Percentiles rank a stretch among this genome's conserved stretches.
These are phyloP conservation scores for Orchesella cincta DNA, from an alignment of 1,140 invertebrate species.

Conservation along the genomic window DNA sequence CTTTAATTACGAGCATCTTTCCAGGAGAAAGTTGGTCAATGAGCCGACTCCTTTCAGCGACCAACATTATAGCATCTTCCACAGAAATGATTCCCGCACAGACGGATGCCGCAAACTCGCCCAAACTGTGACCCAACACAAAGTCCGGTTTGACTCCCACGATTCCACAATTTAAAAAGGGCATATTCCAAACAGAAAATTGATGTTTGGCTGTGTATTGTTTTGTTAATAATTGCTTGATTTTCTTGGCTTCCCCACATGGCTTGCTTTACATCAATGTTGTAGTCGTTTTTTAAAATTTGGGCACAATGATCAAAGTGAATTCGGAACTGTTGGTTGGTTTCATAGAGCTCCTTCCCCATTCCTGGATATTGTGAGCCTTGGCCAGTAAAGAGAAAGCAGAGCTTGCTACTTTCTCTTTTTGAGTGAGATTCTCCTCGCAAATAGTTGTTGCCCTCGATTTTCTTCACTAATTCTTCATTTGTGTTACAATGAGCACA, in stretches of 20 bases:
- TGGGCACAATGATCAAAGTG: constrained; percentile 19
- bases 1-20: constrained; percentile 31
- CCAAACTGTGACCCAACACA: constrained; percentile 7
- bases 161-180: constrained; percentile 36
- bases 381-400: constrained; percentile 44
- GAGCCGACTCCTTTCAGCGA: constrained; percentile 24
- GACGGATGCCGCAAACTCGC: constrained; percentile 27
- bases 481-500: neutral
- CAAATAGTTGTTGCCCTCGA: constrained; percentile 1
- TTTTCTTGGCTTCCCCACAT: neutral
- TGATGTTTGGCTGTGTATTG: constrained; percentile 28
- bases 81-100: constrained; percentile 36
- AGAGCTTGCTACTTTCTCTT: constrained; percentile 16
- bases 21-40: constrained; percentile 33
- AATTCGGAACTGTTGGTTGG: constrained; percentile 20
- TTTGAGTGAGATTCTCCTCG: neutral
- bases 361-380: constrained; percentile 44
- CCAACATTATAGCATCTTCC: constrained; percentile 31
- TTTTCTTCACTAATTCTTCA: neutral
- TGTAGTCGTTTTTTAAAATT: constrained; percentile 9
- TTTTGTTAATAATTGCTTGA: neutral
- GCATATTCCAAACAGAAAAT: constrained; percentile 42
- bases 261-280: neutral
- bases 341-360: constrained; percentile 34
- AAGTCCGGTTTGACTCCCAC: constrained; percentile 32